Evolutionary conservation across 2,888 invertebrate genomes (phyloP).

Genomic region (Lysandra coridon): DNA sequence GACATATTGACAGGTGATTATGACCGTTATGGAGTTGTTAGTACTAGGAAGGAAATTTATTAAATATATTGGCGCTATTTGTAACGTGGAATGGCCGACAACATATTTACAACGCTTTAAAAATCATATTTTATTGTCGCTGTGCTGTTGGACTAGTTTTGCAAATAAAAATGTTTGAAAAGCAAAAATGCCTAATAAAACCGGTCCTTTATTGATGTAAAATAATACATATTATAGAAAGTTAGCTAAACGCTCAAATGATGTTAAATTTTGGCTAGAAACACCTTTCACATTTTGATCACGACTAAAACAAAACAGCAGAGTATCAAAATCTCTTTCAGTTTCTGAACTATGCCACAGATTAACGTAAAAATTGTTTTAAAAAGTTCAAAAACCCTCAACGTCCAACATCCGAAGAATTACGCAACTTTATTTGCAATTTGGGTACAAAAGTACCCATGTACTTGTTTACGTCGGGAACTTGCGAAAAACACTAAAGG

Average conservation of each 20-base stretch:
- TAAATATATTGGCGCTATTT: slow-evolving; percentile 56
- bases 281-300: too few relatives aligned
- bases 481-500: slow-evolving; percentile 42
- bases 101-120: slow-evolving; percentile 31
- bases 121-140: slow-evolving; percentile 17
- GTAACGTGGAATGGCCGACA: slow-evolving; percentile 39
- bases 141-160: neutral
- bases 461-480: slow-evolving; percentile 40
- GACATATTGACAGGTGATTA: slow-evolving; percentile 65
- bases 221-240: too few relatives aligned
- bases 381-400: neutral
- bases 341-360: neutral
- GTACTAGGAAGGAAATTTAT: slow-evolving; percentile 51
- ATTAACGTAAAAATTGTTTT: neutral
- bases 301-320: too few relatives aligned
- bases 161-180: neutral
- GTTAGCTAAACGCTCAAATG: too few relatives aligned
- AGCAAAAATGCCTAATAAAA: neutral
- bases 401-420: neutral
- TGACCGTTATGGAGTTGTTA: slow-evolving; percentile 56
- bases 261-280: too few relatives aligned
- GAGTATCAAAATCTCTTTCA: too few relatives aligned
- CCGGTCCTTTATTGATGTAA: neutral
- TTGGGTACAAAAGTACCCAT: neutral
- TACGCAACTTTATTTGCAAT: neutral